Evolutionary conservation across 2,888 invertebrate species (phyloP).

Genomic region (Atethmia centrago): DNA sequence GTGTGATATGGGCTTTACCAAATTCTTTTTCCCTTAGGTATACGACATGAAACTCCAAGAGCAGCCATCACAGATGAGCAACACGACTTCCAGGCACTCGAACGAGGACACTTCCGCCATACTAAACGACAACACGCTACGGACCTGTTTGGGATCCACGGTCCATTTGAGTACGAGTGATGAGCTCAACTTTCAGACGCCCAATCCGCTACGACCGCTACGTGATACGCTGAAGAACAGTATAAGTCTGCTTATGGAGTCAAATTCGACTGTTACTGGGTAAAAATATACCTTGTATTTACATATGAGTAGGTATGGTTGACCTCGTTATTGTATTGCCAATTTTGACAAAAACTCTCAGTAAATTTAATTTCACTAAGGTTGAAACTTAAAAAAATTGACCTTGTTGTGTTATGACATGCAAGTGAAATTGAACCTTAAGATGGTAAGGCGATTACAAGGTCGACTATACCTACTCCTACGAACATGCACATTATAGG

Average conservation of each 20-base stretch:
- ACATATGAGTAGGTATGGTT: no score
- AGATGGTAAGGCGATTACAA: no score
- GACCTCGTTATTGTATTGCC: no score
- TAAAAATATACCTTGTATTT: constrained; percentile 62
- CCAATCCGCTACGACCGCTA: constrained; percentile 83
- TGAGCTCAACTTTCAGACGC: constrained; percentile 80
- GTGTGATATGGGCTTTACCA: no score
- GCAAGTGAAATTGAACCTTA: no score
- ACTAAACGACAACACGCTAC: constrained; percentile 79
- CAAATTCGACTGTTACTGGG: constrained; percentile 78
- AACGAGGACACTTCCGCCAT: constrained; percentile 73
- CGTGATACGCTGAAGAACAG: constrained; percentile 87
- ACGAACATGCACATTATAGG: no score
- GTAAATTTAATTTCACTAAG: no score
- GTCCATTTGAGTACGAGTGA: constrained; percentile 85
- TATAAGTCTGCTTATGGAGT: constrained; percentile 85
- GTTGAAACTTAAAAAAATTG: no score
- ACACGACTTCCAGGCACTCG: constrained; percentile 67
- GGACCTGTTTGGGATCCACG: constrained; percentile 82
- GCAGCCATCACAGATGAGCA: constrained; percentile 78
- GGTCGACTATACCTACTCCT: no score
- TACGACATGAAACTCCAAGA: constrained; percentile 85
- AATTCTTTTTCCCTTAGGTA: constrained; percentile 73
- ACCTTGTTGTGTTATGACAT: no score
- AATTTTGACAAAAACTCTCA: no score